Conservation (phyloP, 2,888 invertebrate genomes). For the Mythimna lalbum region DNA sequence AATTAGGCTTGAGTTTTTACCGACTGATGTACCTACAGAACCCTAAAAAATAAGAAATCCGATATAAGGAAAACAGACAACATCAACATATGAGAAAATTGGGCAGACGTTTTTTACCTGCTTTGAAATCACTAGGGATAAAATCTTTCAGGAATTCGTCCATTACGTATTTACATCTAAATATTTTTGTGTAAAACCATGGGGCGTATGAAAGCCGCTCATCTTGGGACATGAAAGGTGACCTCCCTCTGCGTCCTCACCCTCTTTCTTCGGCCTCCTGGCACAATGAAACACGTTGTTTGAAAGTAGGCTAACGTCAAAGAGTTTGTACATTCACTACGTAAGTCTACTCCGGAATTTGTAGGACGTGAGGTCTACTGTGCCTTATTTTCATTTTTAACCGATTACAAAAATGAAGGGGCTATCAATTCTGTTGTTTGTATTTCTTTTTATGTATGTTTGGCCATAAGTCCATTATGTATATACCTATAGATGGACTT, state of each 20-base stretch:
- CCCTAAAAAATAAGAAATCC: constrained; percentile 22
- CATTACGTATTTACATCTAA: constrained; percentile 46
- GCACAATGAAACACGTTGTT: constrained; percentile 68
- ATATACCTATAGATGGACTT: no score
- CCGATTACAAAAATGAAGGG: no score
- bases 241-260: constrained; percentile 72
- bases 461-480: no score
- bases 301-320: constrained; percentile 76
- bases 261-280: constrained; percentile 26
- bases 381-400: constrained; percentile 8
- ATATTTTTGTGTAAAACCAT: constrained; percentile 44
- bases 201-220: constrained; percentile 49
- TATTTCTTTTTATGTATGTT: no score
- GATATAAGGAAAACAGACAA: constrained; percentile 16
- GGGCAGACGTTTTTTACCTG: background rate
- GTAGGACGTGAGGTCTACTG: constrained; percentile 45
- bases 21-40: no score
- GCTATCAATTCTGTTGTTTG: no score
- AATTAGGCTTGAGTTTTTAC: no score
- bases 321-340: constrained; percentile 66
- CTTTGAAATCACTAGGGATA: constrained; percentile 9
- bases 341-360: constrained; percentile 44
- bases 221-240: constrained; percentile 74
- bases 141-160: constrained; percentile 15
- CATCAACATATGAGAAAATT: constrained; percentile 15